Base-by-base conservation (phyloP, 1,140 invertebrate species). In the Acromyrmex charruanus region DNA sequence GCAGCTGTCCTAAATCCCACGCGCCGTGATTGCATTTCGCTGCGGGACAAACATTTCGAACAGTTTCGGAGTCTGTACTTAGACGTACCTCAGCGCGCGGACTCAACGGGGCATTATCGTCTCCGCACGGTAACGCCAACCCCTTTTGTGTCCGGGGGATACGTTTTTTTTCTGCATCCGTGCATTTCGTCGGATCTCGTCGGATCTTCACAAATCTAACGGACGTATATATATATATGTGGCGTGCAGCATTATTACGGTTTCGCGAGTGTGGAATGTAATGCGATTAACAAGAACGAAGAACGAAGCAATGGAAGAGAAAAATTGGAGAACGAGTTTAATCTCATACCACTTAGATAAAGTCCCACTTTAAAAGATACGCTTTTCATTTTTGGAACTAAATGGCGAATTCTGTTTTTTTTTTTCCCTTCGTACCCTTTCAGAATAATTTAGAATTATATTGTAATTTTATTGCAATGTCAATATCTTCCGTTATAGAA, bases 1-100 rank as follows among this genome's bases (percentile, higher is more conserved):
- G 90, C 94, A 94, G 92, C 94, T 94, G 94, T 94, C 92, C 90
- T 85, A 92, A 94, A 94, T 94, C 94, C 93, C 94, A 94, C 94
- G 92, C 93, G 91, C 86, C 85, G 85, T 91, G 85, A 92, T 92
- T 92, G 88, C 88, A 89, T 92, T 92, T 93, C 51, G 91, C 93
- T 93, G 89, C 92, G 74, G 90, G 93, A 93, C 89, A 93, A 91
- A 39, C 86, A 84, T 90, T 89, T 86, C 90, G 89, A 71, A 92
- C 90, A 93, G 90, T 90, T 90, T 81, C 84, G 85, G 90, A 87
- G 82, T 92, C 90, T 89, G 87, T 89, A 92, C 90, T 93, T 93
- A 93, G 77, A 51, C 66, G 59, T 35, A 53, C 12, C 51, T 72
- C 85, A 44, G 31, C 65, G n/a, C 49, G 25, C 69, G 53, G 39